Evolutionary conservation across 2,888 invertebrate genomes (phyloP), one percentile per base, ranked within the genome.

Genomic region (Eupithecia abbreviata): DNA sequence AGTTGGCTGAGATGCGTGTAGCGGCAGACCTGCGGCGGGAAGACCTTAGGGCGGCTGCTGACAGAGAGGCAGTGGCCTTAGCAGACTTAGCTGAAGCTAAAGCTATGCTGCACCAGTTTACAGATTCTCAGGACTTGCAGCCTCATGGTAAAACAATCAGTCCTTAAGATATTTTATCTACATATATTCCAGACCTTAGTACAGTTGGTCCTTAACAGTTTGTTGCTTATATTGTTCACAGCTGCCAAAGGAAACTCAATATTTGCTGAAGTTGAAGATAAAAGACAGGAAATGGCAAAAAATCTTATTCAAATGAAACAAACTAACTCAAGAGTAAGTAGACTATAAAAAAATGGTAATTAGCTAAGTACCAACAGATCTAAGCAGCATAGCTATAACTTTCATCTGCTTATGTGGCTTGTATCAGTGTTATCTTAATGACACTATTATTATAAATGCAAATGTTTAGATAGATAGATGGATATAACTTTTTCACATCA

Each of bases 201-300:
- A 4, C 6, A 15, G 51, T 15, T 15, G 6, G 6, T 58, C 12
- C 62, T 2, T 30, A 18, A 62, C 62, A 58, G 58, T 69, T 68
- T 18, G 4, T 62, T 62, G 10, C 30, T 62, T 18, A 51, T 9
- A 58, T 58, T 62, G 30, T 62, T 62, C 12, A 45, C 85, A 96
- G 96, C 96, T 87, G 94, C 95, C 18, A 96, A 96, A 87, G 96
- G 96, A 0, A 96, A 96, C 83, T 96, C 96, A 0, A 89, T 96
- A 82, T 96, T 96, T 90, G 96, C 96, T 75, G 96, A 96, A 86
- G 96, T 96, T 0, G 96, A 96, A 82, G 96, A 96, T 84, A 96
- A 96, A 82, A 93, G 96, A 43, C 96, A 96, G 83, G 96, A 95
- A 81, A 96, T 96, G 96, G 96, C 95, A 13, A 95, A 96, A 77